Evolutionary conservation across 23 tunicate genomes (phyloP).

Genomic region (Styela clava): DNA sequence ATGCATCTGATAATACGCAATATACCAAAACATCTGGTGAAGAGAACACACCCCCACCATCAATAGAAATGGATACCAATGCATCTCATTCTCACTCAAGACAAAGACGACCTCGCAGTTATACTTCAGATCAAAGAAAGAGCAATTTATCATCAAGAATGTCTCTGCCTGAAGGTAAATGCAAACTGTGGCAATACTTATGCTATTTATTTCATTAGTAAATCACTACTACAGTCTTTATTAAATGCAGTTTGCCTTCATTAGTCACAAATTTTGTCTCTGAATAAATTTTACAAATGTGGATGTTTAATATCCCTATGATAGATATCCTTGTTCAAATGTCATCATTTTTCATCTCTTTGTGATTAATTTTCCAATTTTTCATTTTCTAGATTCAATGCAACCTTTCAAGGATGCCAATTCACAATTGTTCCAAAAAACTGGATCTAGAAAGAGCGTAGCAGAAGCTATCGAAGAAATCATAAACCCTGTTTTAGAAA

Average conservation of each 20-base stretch:
- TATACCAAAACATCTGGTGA: not conserved
- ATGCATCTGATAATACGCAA: conserved; percentile 5
- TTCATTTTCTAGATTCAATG: not conserved
- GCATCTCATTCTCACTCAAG: not conserved
- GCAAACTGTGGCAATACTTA: too few relatives aligned
- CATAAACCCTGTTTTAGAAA: conserved; percentile 36
- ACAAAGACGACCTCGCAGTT: conserved; percentile 10
- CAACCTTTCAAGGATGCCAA: conserved; percentile 14
- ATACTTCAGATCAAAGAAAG: conserved; percentile 6
- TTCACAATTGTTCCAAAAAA: conserved; percentile 7
- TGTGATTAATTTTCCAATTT: not conserved
- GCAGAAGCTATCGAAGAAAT: conserved; percentile 83
- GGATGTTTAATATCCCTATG: too few relatives aligned
- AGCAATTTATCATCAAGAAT: not conserved
- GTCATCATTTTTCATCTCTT: not conserved
- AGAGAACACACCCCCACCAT: not conserved
- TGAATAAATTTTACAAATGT: too few relatives aligned
- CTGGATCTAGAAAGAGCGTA: conserved; percentile 55
- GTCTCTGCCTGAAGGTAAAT: conserved; percentile 27
- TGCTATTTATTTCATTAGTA: too few relatives aligned
- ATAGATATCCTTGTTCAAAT: too few relatives aligned
- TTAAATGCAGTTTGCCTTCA: too few relatives aligned
- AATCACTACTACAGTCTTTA: too few relatives aligned
- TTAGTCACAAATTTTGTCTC: too few relatives aligned
- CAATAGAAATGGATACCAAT: conserved; percentile 6